A percentile compares a stretch with the other conserved stretches of the same genome.
Evolutionary conservation across 2,797 vertebrate genomes (phyloP).

Genomic region (Pseudopleuronectes americanus): DNA sequence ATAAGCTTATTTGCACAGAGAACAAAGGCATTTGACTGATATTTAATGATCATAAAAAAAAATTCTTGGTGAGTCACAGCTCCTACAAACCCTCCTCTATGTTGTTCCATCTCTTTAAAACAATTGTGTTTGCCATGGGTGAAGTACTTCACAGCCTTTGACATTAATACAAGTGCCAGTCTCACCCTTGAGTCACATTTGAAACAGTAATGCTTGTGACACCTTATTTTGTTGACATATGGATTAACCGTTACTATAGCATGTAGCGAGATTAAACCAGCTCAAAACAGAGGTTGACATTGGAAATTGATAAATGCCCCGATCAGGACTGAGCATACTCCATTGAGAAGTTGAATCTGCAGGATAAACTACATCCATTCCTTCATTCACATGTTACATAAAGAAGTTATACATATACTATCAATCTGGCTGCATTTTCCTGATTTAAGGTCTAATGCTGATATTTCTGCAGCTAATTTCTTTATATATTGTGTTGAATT

Average conservation of each 20-base stretch:
- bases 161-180: constrained; percentile 23
- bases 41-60: constrained; percentile 54
- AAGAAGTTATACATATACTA: not conserved
- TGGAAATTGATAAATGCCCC: constrained; percentile 44
- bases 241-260: constrained; percentile 46
- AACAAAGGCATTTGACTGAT: constrained; percentile 55
- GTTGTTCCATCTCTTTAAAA: constrained; percentile 49
- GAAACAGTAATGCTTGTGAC: constrained; percentile 39
- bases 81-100: constrained; percentile 29
- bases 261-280: constrained; percentile 34
- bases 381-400: not conserved
- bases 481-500: not conserved
- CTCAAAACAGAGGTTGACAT: constrained; percentile 48
- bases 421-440: not conserved
- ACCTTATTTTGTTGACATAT: constrained; percentile 57
- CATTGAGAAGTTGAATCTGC: constrained; percentile 18
- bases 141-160: constrained; percentile 48
- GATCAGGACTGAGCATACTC: constrained; percentile 15
- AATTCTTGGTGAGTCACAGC: constrained; percentile 53
- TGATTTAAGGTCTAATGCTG: not conserved
- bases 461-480: not conserved
- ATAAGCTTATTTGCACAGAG: constrained; percentile 66
- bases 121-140: constrained; percentile 72
- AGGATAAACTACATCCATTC: constrained; percentile 31
- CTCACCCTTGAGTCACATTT: constrained; percentile 42